phyloP scores from a whole-genome alignment of 2,888 invertebrate species.

The Leptinotarsa juncta region DNA sequence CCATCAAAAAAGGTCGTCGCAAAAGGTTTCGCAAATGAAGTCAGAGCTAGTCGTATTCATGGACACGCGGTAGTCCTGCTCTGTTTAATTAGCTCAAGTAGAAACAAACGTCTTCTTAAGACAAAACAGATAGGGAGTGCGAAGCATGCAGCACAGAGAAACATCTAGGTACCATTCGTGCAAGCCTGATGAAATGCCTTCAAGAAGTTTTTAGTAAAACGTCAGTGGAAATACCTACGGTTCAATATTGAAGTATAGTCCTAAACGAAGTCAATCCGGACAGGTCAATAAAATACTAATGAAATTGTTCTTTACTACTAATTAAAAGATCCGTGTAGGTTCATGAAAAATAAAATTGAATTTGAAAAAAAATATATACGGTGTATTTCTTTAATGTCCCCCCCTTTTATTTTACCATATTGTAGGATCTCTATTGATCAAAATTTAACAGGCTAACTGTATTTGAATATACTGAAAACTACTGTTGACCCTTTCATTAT shows the following conservation, averaged over 20 bases:
- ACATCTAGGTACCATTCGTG: slow-evolving; percentile 51
- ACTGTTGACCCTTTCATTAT: no score
- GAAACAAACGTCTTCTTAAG: slow-evolving; percentile 36
- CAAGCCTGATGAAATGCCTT: slow-evolving; percentile 32
- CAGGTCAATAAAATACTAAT: no score
- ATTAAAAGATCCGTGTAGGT: no score
- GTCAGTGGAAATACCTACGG: slow-evolving; percentile 8
- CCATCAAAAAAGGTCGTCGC: background rate
- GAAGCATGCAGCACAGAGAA: slow-evolving; percentile 62
- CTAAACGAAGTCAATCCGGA: no score
- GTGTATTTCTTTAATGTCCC: no score
- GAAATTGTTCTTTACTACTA: no score
- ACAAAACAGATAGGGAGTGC: slow-evolving; percentile 57
- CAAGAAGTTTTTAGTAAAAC: background rate
- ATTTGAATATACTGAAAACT: no score
- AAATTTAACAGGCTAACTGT: no score
- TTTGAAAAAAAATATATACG: no score
- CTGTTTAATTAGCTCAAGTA: slow-evolving; percentile 45
- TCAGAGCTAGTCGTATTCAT: slow-evolving; percentile 29
- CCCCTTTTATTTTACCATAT: no score
- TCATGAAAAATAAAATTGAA: no score
- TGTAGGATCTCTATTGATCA: no score
- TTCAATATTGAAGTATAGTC: background rate
- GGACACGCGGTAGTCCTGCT: slow-evolving; percentile 60
- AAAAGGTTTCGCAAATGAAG: slow-evolving; percentile 27